Base-by-base conservation (phyloP, 92 coral and sea anemone species). In the Phenganax marumi region DNA sequence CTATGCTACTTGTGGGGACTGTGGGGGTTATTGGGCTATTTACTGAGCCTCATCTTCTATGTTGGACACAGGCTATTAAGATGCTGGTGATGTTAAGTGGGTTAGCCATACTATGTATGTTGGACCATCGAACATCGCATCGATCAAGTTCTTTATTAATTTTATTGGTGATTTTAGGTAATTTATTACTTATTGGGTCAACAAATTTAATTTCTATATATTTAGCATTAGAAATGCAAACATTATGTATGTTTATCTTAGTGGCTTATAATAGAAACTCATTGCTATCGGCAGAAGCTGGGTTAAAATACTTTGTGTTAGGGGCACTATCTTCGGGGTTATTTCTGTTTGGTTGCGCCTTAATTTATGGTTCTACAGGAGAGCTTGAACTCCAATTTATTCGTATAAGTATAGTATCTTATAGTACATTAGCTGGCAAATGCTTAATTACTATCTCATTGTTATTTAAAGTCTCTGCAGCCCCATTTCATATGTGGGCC, bases 401-500 rank as follows among this genome's bases (percentile, higher is more conserved):
- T 80, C 63, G 63, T 56, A 56, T 56, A 19, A 56, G 63, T 56
- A 56, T 56, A 56, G 63, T 56, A 56, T 56, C 63, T 56, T 56
- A 56, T 56, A 19, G 63, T 14, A 19, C 63, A 56, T 56, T 56
- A 56, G 63, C 63, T 56, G 63, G 63, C 1, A 56, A 56, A 8
- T 56, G 63, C 22, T 21, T 56, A 14, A 56, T 56, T 56, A 56
- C 63, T 56, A 19, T 56, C 63, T 56, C 63, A 56, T 56, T 86
- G 88, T 74, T 80, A 87, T 91, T 91, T 85, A 91, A 91, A 83
- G 71, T 91, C 52, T 89, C 92, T 62, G 96, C 88, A 63, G 96
- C 96, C 52, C 96, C 96, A 61, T 91, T 91, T 83, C 96, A 91
- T 89, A 91, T 91, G 96, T 91, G 96, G 87, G 97, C 90, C 52